Conservation (phyloP, 2,797 vertebrate species). For the Protonibea diacanthus region DNA sequence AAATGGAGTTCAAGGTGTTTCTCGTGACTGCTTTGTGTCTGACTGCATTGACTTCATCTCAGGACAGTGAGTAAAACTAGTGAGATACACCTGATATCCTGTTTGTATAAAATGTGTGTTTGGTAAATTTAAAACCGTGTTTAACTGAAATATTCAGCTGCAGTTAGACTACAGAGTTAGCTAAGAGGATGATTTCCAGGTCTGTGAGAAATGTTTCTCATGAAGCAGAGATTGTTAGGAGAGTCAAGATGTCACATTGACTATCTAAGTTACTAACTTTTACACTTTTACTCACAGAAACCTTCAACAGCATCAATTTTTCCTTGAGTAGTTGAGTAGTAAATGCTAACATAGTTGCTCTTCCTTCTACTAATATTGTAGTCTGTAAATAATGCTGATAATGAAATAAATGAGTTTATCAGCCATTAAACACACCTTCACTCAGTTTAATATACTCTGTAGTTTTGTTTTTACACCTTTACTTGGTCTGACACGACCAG, state of each 20-base stretch:
- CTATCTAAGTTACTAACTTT: background rate
- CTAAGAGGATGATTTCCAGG: background rate
- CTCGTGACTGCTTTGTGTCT: conserved; percentile 27
- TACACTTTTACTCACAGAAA: background rate
- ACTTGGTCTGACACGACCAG: background rate
- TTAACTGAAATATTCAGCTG: background rate
- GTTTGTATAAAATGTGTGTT: too few species aligned
- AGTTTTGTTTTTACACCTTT: background rate
- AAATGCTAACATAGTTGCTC: background rate
- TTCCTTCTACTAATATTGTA: background rate
- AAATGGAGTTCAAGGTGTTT: conserved; percentile 24
- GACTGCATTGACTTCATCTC: background rate
- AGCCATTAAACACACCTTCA: background rate
- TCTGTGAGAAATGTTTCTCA: background rate
- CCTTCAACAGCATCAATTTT: background rate
- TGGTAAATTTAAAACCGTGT: too few species aligned
- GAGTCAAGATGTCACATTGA: background rate
- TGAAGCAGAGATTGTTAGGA: background rate
- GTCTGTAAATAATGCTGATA: too few species aligned
- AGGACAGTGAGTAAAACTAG: conserved; percentile 27
- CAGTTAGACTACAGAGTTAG: background rate
- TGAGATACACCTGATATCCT: too few species aligned
- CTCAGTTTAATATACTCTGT: background rate
- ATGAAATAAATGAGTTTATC: background rate
- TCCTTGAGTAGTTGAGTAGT: too few species aligned